phyloP scores from a whole-genome alignment of 37 sponge, comb jelly and placozoan species.

The Axinella damicornis region DNA sequence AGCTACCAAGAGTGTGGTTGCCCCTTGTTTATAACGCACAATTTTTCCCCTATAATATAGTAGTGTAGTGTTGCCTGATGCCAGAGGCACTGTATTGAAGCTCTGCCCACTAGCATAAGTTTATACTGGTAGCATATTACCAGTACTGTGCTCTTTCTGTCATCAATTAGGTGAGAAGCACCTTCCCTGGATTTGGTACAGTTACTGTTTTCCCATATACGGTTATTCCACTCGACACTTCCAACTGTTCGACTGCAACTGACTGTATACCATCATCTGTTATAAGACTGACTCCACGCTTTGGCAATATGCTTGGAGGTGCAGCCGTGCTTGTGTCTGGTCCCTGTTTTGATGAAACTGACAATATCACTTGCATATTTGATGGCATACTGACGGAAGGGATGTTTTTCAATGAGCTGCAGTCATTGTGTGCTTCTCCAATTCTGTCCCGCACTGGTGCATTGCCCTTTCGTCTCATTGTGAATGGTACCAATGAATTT shows the following conservation, averaged over 20 bases:
- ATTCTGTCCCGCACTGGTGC: background rate
- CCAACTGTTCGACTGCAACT: background rate
- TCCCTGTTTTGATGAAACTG: background rate
- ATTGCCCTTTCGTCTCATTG: background rate
- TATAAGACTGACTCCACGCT: constrained; percentile 3
- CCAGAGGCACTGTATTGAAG: no score
- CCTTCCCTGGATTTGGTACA: no score
- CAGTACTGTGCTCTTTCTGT: no score
- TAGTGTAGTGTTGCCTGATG: no score
- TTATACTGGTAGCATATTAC: no score
- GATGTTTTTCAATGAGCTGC: background rate
- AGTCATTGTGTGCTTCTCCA: constrained; percentile 58
- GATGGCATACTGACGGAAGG: constrained; percentile 1
- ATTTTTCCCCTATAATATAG: no score
- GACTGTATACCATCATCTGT: no score
- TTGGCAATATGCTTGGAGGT: constrained; percentile 69
- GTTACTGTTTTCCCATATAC: constrained; percentile 15
- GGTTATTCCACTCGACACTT: constrained; percentile 14
- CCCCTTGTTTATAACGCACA: no score
- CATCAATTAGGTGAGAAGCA: no score
- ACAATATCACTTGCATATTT: constrained; percentile 57
- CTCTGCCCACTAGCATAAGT: no score
- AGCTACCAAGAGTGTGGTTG: no score
- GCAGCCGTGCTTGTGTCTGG: constrained; percentile 33
- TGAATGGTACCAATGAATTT: background rate